Conservation (phyloP, 2,113 vertebrate species). For the Athene noctua region DNA sequence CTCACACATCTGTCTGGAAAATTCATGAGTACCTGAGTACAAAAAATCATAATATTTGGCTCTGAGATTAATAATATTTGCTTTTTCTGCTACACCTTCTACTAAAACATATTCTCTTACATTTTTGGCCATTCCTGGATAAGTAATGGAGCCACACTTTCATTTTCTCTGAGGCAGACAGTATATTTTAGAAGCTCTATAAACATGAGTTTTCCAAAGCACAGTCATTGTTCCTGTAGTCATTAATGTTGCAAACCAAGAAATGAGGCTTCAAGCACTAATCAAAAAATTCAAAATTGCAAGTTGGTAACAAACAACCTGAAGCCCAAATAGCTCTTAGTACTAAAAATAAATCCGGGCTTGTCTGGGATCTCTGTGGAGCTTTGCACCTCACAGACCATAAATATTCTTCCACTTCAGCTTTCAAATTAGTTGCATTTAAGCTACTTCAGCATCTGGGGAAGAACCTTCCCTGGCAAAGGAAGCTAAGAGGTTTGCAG, state of each 20-base stretch:
- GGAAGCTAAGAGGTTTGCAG: background rate
- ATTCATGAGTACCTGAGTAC: background rate
- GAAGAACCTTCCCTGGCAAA: background rate
- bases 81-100: background rate
- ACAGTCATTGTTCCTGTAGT: background rate
- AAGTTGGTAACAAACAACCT: background rate
- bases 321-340: background rate
- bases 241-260: background rate
- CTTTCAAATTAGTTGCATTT: background rate
- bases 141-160: background rate
- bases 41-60: background rate
- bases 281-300: background rate
- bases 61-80: background rate
- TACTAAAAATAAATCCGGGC: background rate
- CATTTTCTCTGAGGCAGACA: background rate
- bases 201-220: background rate
- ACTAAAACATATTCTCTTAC: background rate
- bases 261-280: background rate
- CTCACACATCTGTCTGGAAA: background rate
- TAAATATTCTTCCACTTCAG: background rate
- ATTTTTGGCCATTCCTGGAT: background rate
- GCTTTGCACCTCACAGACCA: background rate
- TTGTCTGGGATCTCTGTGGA: background rate
- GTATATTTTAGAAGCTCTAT: conserved; percentile 10
- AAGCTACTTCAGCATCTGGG: background rate